These are phyloP conservation scores for Crocallis elinguaria DNA, from an alignment of 2,888 invertebrate genomes.

Conservation along the genomic window DNA sequence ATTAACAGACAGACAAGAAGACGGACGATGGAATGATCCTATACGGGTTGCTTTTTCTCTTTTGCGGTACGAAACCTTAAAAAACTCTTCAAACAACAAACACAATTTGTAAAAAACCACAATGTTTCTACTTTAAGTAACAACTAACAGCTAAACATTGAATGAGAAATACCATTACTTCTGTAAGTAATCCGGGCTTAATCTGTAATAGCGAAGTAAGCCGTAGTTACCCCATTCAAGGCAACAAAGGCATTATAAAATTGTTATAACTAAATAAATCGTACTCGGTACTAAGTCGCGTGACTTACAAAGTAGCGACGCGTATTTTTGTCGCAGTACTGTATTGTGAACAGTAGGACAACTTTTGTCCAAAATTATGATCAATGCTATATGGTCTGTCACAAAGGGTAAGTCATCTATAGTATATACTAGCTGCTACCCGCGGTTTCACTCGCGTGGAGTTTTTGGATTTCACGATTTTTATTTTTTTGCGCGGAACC, in stretches of 20 bases:
- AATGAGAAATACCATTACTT: neutral
- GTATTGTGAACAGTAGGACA: neutral
- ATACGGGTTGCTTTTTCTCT: too few relatives aligned
- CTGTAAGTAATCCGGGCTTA: neutral
- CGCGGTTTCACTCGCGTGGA: too few relatives aligned
- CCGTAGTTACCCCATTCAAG: slow-evolving; percentile 17
- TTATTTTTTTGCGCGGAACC: too few relatives aligned
- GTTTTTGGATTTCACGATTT: too few relatives aligned
- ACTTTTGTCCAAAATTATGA: neutral
- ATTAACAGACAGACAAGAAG: too few relatives aligned
- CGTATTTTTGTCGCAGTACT: slow-evolving; percentile 12
- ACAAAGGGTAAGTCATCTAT: too few relatives aligned
- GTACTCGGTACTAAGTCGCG: slow-evolving; percentile 12
- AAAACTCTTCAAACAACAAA: too few relatives aligned
- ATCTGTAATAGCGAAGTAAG: slow-evolving; percentile 9
- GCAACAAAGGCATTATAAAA: slow-evolving; percentile 21
- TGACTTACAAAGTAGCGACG: slow-evolving; percentile 13
- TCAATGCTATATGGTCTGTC: too few relatives aligned
- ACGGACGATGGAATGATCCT: too few relatives aligned
- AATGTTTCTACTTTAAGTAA: neutral
- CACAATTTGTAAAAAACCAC: neutral
- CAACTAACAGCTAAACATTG: neutral
- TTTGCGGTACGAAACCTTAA: too few relatives aligned
- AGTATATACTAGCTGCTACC: too few relatives aligned
- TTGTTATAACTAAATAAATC: slow-evolving; percentile 23